A percentile compares a stretch with the other conserved stretches of the same genome.
Evolutionary conservation across 2,113 vertebrate species (phyloP).

Genomic region (Hymenochirus boettgeri): DNA sequence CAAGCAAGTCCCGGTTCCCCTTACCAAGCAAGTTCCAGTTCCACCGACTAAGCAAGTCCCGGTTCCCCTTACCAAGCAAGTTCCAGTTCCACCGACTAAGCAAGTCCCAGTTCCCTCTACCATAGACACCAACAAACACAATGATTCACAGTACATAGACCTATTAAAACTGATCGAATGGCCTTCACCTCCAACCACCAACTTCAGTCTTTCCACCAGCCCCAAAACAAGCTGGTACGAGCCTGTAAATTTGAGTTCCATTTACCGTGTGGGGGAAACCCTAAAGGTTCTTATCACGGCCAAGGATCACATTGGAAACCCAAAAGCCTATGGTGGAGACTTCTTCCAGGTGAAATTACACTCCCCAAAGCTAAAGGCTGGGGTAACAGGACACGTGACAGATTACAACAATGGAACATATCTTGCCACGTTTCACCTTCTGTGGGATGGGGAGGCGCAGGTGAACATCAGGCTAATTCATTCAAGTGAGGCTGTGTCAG

Average conservation of each 20-base stretch:
- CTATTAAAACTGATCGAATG: conserved; percentile 10
- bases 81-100: too few species aligned
- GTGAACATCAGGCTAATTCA: conserved; percentile 46
- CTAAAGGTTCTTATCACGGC: conserved; percentile 36
- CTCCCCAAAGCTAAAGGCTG: conserved; percentile 39
- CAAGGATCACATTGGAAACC: conserved; percentile 26
- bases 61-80: too few species aligned
- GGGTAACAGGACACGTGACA: conserved; percentile 42
- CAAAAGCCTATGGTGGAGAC: conserved; percentile 48
- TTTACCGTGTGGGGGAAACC: conserved; percentile 36
- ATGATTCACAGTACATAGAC: not conserved
- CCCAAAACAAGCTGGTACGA: conserved; percentile 5
- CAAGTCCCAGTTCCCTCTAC: too few species aligned
- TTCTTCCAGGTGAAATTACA: conserved; percentile 50
- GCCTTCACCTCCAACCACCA: not conserved
- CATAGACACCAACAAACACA: not conserved
- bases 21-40: too few species aligned
- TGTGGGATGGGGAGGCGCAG: conserved; percentile 44
- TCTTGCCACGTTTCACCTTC: conserved; percentile 38
- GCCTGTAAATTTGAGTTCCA: not conserved
- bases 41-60: too few species aligned
- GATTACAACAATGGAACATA: conserved; percentile 48
- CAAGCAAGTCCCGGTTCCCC: too few species aligned
- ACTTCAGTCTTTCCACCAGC: conserved; percentile 14
- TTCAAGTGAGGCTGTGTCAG: conserved; percentile 48